Percentiles rank a stretch among this genome's conserved stretches.
These are phyloP conservation scores for Pitta sordida DNA, from an alignment of 2,113 vertebrate genomes.

Conservation along the genomic window DNA sequence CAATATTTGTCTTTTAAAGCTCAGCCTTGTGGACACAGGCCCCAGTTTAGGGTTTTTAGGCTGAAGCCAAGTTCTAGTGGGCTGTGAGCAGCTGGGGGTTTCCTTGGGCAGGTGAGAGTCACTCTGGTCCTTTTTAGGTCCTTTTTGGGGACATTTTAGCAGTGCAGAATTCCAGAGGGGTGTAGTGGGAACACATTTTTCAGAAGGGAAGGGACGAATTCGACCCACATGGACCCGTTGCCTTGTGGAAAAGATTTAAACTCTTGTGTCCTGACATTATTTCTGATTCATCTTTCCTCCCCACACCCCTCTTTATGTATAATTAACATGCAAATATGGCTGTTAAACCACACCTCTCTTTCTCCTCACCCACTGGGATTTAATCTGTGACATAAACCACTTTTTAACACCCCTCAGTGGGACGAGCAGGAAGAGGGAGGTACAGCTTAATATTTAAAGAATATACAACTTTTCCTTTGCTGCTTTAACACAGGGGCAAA, in stretches of 20 bases:
- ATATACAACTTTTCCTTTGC: neutral
- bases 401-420: neutral
- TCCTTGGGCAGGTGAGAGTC: neutral
- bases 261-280: neutral
- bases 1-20: neutral
- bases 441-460: neutral
- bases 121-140: neutral
- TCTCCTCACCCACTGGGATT: neutral
- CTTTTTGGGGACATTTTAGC: neutral
- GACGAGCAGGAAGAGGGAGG: neutral
- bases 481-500: conserved; percentile 2
- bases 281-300: neutral
- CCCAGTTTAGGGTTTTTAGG: neutral
- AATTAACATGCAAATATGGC: neutral
- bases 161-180: neutral
- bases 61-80: neutral
- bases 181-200: neutral
- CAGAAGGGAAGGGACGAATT: neutral
- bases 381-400: neutral
- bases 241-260: neutral
- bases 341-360: neutral
- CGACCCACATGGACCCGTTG: neutral
- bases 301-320: neutral
- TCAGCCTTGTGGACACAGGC: neutral
- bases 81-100: neutral